Conservation (phyloP, 2,888 invertebrate genomes). For the Rhimphoctona megacephalus region DNA sequence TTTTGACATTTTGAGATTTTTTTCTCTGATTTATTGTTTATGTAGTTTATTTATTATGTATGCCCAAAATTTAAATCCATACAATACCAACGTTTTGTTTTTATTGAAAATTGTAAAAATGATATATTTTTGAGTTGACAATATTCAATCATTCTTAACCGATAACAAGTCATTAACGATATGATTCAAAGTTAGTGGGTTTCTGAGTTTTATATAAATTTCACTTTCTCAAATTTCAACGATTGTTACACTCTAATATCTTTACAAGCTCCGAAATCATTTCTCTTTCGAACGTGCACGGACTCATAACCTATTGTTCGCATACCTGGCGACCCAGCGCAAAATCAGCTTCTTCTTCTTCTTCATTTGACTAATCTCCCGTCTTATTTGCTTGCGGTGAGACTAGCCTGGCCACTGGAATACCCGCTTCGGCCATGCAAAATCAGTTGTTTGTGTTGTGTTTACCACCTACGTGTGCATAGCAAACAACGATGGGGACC, state of each 20-base stretch:
- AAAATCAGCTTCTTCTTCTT: too few species aligned
- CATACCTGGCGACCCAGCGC: too few species aligned
- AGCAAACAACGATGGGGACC: background rate
- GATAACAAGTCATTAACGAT: background rate
- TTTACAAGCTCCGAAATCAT: too few species aligned
- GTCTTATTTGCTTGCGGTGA: too few species aligned
- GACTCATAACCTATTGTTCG: too few species aligned
- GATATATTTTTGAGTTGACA: background rate
- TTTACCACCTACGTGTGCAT: background rate
- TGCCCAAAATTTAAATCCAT: background rate
- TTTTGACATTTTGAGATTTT: constrained; percentile 54
- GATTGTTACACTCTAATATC: background rate
- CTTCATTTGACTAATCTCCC: too few species aligned
- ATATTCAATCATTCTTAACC: background rate
- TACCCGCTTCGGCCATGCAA: too few species aligned
- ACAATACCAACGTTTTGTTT: background rate
- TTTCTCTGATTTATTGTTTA: background rate
- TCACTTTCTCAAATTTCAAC: background rate
- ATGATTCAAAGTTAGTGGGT: background rate
- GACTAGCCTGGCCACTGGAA: too few species aligned
- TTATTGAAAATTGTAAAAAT: background rate
- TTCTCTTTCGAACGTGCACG: too few species aligned
- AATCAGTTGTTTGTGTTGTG: background rate
- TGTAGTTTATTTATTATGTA: background rate
- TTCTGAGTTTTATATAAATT: too few species aligned